These are phyloP conservation scores for Heloderma charlesbogerti DNA, from an alignment of 2,113 vertebrate species.

Conservation along the genomic window DNA sequence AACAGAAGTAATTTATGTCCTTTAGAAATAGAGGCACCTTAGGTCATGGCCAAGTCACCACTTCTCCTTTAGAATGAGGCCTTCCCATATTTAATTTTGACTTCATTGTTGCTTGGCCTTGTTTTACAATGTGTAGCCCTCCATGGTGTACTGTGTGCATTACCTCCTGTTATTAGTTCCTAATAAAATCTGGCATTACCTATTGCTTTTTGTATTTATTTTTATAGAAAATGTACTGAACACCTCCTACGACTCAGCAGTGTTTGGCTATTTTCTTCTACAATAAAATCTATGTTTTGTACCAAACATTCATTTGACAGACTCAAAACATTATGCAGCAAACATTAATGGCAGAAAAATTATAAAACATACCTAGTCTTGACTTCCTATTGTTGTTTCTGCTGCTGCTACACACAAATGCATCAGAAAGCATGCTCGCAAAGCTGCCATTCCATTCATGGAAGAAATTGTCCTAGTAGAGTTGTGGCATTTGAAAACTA, in stretches of 20 bases:
- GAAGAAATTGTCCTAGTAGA: not conserved
- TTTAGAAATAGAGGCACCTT: not conserved
- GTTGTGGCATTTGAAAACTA: not conserved
- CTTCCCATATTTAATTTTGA: slow-evolving; percentile 3
- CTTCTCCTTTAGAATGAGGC: not conserved
- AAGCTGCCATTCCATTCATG: not conserved
- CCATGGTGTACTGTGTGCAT: not conserved
- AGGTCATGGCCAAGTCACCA: not conserved
- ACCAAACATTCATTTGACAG: not conserved
- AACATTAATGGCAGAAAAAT: not conserved
- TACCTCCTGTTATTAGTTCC: not conserved
- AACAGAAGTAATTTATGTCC: not conserved
- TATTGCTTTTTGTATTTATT: not conserved
- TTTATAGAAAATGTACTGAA: not conserved
- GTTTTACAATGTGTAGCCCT: not conserved
- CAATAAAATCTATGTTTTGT: not conserved
- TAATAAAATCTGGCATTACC: slow-evolving; percentile 4
- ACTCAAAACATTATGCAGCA: not conserved
- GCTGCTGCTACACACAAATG: not conserved
- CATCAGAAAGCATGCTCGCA: not conserved
- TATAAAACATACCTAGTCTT: not conserved
- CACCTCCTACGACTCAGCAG: not conserved
- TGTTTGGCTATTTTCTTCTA: not conserved
- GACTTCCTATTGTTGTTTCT: too few species aligned
- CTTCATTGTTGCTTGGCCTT: not conserved